These are phyloP conservation scores for Monopterus albus DNA, from an alignment of 2,113 vertebrate genomes.

Conservation along the genomic window DNA sequence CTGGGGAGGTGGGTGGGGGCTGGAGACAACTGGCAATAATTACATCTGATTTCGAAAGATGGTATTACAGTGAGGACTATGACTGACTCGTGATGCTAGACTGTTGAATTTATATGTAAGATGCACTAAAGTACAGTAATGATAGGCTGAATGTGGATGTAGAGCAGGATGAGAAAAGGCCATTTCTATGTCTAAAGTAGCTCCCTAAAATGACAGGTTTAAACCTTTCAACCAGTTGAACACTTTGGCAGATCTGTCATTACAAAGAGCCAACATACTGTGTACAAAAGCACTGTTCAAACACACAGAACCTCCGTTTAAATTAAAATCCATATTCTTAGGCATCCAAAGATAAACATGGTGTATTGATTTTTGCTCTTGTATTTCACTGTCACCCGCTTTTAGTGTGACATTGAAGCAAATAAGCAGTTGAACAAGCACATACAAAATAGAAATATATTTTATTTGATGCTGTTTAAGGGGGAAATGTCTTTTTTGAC, in stretches of 20 bases:
- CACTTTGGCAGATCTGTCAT: no score
- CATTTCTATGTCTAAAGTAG: background rate
- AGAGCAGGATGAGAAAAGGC: no score
- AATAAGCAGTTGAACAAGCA: background rate
- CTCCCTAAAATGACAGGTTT: background rate
- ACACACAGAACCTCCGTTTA: background rate
- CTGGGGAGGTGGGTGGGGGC: slow-evolving; percentile 46
- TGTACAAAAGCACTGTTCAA: background rate
- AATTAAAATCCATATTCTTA: background rate
- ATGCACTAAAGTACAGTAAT: background rate
- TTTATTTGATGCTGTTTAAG: background rate
- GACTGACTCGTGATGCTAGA: slow-evolving; percentile 6
- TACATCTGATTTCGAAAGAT: slow-evolving; percentile 23
- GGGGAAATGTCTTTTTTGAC: slow-evolving; percentile 10
- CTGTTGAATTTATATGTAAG: background rate
- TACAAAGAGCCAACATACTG: background rate
- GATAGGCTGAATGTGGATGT: no score
- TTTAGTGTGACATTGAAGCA: background rate
- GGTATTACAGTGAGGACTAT: background rate
- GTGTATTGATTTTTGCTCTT: no score
- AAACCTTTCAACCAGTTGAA: background rate
- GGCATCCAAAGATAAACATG: background rate
- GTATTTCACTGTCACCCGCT: background rate
- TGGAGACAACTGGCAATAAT: slow-evolving; percentile 30
- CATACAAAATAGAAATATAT: background rate